Conservation (phyloP, 2,113 vertebrate genomes). For the Psilopogon haemacephalus region DNA sequence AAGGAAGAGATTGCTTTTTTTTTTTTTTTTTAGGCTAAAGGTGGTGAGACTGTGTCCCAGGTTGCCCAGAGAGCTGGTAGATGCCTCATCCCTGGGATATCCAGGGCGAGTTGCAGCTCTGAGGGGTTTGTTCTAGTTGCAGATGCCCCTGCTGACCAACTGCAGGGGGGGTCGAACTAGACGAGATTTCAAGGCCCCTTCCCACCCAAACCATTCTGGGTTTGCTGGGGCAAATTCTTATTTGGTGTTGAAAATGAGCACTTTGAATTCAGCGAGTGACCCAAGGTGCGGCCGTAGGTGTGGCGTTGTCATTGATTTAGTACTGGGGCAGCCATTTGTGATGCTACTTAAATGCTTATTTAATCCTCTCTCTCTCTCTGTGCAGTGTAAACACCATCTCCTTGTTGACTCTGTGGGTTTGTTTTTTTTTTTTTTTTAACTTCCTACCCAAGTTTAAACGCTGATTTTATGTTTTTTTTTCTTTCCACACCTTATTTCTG, state of each 20-base stretch:
- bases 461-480: not conserved
- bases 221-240: not conserved
- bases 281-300: accelerated
- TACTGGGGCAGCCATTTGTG: not conserved
- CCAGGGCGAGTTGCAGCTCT: too few species aligned
- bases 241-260: not conserved
- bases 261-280: not conserved
- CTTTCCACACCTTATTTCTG: not conserved
- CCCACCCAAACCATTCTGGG: too few species aligned
- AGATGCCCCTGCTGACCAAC: too few species aligned
- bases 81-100: too few species aligned
- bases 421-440: slow-evolving; percentile 19
- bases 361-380: not conserved
- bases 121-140: too few species aligned
- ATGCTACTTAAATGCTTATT: not conserved
- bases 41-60: too few species aligned
- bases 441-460: not conserved
- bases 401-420: not conserved
- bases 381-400: not conserved
- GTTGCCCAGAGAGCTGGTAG: too few species aligned
- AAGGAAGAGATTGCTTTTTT: too few species aligned
- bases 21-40: too few species aligned
- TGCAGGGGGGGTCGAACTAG: too few species aligned
- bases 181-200: too few species aligned
- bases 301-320: not conserved